Evolutionary conservation across 2,797 vertebrate genomes (phyloP), one percentile per base, ranked within the genome.

Genomic region (Hippocampus kuda): DNA sequence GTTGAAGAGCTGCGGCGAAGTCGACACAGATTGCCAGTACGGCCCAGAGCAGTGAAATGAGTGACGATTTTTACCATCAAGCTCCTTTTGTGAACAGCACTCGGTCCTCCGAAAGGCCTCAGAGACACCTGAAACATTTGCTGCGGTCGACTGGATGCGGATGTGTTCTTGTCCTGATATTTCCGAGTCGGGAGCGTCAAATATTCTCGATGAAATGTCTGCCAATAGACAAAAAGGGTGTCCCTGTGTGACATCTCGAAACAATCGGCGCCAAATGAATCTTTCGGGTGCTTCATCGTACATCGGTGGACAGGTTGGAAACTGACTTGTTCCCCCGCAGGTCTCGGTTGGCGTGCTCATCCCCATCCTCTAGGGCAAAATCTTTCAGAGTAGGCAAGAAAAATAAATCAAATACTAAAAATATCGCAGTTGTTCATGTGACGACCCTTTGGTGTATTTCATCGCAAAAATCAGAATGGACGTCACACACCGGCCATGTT

Each of bases 261-360:
- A 44, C 0, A 48, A 65, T 16, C 24, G 11, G 12, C 4, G 30
- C 2, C 4, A 8, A 34, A 3, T 20, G 30, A 34, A 38, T 20
- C 15, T 20, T 61, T 59, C 34, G 34, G 34, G 34, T 38, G 34
- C 34, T 8, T 38, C 34, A 26, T 18, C 61, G 11, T 42, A 97
- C 95, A 84, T 94, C 91, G 53, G 91, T 81, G 76, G 89, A 92
- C 68, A 96, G 90, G 83, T 93, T 93, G 76, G 95, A 96, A 66
- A 93, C 89, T 24, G 93, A 92, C 80, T 89, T 92, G 67, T 88
- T 91, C 53, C 87, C 83, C 63, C 86, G 85, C 72, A 84, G 84
- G 20, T 76, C 82, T 57, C 86, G 76, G 24, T 91, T 90, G 1
- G 70, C 65, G 8, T 84, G 84, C 80, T 89, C 91, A 68, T 88